phyloP scores from a whole-genome alignment of 2,797 vertebrate species.

The Hyperoplus lanceolatus region DNA sequence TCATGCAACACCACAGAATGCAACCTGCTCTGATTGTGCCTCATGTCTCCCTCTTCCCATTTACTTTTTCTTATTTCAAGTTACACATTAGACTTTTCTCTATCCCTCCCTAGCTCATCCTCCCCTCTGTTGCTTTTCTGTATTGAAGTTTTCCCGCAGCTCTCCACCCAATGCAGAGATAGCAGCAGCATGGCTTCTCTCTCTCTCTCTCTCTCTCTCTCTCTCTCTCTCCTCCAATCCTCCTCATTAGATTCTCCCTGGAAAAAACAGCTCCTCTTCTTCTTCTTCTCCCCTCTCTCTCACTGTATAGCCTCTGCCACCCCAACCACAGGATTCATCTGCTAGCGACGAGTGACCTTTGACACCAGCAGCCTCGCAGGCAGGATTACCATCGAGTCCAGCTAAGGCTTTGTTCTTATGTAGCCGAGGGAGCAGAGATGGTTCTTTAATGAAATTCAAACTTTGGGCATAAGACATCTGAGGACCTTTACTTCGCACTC shows the following conservation, averaged over 20 bases:
- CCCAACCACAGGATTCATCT: conserved; percentile 83
- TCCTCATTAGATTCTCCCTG: conserved; percentile 85
- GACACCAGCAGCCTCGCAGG: conserved; percentile 81
- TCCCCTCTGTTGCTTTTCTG: conserved; percentile 66
- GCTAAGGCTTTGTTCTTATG: conserved; percentile 82
- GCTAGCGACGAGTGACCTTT: conserved; percentile 83
- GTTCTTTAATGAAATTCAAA: conserved; percentile 87
- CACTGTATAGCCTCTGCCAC: conserved; percentile 72
- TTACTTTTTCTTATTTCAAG: conserved; percentile 3
- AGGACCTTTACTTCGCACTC: conserved; percentile 75
- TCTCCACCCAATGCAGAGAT: conserved; percentile 54
- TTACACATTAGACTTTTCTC: conserved; percentile 72
- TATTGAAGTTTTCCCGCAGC: conserved; percentile 73
- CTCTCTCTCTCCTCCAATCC: conserved; percentile 74
- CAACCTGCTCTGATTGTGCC: conserved; percentile 76
- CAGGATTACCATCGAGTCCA: conserved; percentile 86
- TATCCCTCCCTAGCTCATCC: conserved; percentile 57
- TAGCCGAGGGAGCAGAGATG: conserved; percentile 77
- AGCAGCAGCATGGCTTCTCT: conserved; percentile 64
- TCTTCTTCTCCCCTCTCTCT: conserved; percentile 76
- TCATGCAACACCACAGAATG: conserved; percentile 72
- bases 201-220: conserved; percentile 66
- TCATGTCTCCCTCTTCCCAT: conserved; percentile 70
- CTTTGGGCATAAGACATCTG: conserved; percentile 82
- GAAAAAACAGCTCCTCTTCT: conserved; percentile 76